Evolutionary conservation across 1,140 invertebrate species (phyloP).

Genomic region (Wiebesia pumilae): DNA sequence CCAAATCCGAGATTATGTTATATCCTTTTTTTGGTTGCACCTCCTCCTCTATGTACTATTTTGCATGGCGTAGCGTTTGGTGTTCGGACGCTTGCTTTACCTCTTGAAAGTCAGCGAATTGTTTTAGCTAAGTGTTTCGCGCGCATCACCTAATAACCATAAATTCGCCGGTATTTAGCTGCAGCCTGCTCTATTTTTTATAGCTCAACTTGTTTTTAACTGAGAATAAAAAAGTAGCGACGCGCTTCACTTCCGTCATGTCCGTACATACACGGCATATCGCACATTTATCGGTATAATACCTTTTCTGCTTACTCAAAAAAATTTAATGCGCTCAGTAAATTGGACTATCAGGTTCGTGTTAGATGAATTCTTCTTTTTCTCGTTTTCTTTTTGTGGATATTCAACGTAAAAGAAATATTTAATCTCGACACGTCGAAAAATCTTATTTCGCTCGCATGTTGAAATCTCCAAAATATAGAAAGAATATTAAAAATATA

Average conservation of each 20-base stretch:
- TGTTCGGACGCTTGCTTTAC: conserved; percentile 5
- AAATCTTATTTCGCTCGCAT: neutral
- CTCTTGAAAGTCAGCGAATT: conserved; percentile 15
- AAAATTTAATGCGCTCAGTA: conserved; percentile 26
- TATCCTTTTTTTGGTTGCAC: neutral
- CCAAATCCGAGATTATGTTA: neutral
- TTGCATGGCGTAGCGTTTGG: neutral
- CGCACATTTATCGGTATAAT: conserved; percentile 38
- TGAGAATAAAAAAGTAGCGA: neutral
- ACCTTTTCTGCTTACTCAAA: neutral
- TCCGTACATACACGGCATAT: neutral
- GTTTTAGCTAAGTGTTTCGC: conserved; percentile 46
- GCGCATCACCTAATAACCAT: conserved; percentile 51
- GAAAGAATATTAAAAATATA: no score
- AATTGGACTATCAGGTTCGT: conserved; percentile 35
- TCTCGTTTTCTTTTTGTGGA: neutral
- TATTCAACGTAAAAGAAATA: conserved; percentile 15
- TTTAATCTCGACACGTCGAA: conserved; percentile 2
- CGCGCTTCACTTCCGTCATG: neutral
- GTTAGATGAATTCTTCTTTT: conserved; percentile 23
- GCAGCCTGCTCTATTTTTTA: conserved; percentile 28
- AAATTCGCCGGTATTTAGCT: conserved; percentile 42
- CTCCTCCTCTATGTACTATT: neutral
- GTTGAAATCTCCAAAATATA: neutral
- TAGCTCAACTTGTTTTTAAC: conserved; percentile 19